Evolutionary conservation across 2,113 vertebrate genomes (phyloP), one percentile per base, ranked within the genome.

Genomic region (Meleagris gallopavo): DNA sequence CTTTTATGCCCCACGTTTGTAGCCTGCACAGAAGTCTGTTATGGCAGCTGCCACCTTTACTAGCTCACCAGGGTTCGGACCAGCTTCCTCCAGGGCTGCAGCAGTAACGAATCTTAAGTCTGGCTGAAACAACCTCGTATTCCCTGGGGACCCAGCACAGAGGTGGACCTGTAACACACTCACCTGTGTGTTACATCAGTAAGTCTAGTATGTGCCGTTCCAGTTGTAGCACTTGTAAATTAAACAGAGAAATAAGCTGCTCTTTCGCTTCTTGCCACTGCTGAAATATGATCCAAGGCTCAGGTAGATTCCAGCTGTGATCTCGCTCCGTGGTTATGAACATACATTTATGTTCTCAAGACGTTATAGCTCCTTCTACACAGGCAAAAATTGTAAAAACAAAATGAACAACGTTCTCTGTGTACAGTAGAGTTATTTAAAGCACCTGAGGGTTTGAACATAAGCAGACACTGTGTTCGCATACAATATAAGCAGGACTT

Each of bases 381-480:
- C 46, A 90, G 88, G 96, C 96, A 97, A 90, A 96, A 97, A 97
- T 87, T 97, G 94, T 97, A 97, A 97, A 97, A 97, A 86, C 93
- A 94, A 96, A 97, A 89, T 91, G 97, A 97, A 97, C 97, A 97
- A 89, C 88, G 93, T 97, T 97, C 96, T 96, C 88, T 97, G 95
- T 97, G 97, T 97, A 97, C 95, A 91, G 90, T 81, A 70, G 95
- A 97, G 96, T 95, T 97, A 95, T 97, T 97, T 97, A 96, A 98
- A 97, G 94, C 55, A 96, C 97, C 97, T 96, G 89, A 57, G 97
- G 97, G 97, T 95, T 98, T 97, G 96, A 97, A 98, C 95, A 97
- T 94, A 97, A 97, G 95, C 97, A 98, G 97, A 97, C 86, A 66
- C 95, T 58, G 92, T 91, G 91, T 95, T 97, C 86, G 6, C 78